phyloP scores from a whole-genome alignment of 2,797 vertebrate species.

The Pelochelys cantorii region DNA sequence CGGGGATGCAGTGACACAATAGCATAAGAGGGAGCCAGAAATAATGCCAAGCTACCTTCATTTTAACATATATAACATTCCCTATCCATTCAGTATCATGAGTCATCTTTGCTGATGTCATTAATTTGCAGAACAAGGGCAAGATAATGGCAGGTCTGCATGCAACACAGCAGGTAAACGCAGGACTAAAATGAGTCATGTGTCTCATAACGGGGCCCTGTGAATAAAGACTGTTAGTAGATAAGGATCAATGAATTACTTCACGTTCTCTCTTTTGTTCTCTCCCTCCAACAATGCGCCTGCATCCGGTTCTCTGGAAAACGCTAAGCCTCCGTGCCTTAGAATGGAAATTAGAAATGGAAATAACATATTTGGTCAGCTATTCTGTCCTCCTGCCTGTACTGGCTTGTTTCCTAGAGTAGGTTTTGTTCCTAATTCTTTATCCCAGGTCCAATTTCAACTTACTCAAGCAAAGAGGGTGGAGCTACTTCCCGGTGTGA shows the following conservation, averaged over 20 bases:
- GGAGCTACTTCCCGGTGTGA: accelerated
- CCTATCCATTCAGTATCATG: not conserved
- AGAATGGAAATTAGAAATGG: not conserved
- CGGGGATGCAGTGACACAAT: not conserved
- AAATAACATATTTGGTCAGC: not conserved
- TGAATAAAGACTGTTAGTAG: not conserved
- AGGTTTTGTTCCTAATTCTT: not conserved
- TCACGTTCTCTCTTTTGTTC: not conserved
- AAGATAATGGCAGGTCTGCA: not conserved
- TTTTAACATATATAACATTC: not conserved
- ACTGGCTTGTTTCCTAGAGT: not conserved
- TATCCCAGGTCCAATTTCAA: not conserved
- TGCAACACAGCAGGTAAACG: not conserved
- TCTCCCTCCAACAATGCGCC: not conserved
- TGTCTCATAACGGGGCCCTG: not conserved
- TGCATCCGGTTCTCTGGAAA: not conserved
- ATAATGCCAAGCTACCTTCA: not conserved
- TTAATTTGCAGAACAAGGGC: not conserved
- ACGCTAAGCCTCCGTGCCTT: not conserved
- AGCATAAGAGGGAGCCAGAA: not conserved
- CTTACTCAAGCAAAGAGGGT: not conserved
- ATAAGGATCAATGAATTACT: not conserved
- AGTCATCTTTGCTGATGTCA: not conserved
- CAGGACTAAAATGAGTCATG: not conserved
- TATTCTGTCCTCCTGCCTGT: not conserved